Conservation (phyloP, 2,888 invertebrate genomes). For the Eurytoma adleriae region DNA sequence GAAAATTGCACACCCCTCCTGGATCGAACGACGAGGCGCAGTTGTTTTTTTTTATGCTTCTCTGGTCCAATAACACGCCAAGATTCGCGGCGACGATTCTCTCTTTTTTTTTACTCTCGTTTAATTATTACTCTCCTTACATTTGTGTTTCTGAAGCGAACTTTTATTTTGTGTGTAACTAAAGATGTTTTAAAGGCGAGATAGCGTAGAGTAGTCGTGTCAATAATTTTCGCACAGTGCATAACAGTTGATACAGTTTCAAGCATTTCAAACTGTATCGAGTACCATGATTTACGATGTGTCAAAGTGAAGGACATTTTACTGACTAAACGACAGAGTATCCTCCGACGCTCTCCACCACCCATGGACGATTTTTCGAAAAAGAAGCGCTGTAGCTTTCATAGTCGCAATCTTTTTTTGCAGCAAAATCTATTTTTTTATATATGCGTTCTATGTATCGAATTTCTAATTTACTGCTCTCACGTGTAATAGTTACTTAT, state of each 20-base stretch:
- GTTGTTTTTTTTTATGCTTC: conserved; percentile 41
- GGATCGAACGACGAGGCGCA: conserved; percentile 33
- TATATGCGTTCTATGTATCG: no score
- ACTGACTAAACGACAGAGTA: conserved; percentile 21
- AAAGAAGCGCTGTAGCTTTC: not conserved
- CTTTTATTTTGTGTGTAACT: conserved; percentile 37
- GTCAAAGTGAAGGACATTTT: conserved; percentile 1
- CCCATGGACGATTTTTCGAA: conserved; percentile 5
- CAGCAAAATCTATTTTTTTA: no score
- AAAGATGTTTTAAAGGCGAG: not conserved
- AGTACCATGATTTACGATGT: conserved; percentile 37
- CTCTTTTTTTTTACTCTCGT: not conserved
- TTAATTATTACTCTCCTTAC: not conserved
- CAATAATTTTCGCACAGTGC: conserved; percentile 24
- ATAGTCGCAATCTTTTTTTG: no score
- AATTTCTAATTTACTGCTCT: conserved; percentile 16
- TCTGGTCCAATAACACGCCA: conserved; percentile 40
- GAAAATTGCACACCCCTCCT: conserved; percentile 34
- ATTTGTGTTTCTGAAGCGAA: conserved; percentile 25
- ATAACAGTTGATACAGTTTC: conserved; percentile 69
- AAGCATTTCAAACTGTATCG: conserved; percentile 73
- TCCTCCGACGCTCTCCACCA: not conserved
- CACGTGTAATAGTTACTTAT: not conserved
- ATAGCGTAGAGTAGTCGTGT: not conserved
- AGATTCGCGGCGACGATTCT: conserved; percentile 22